Percentiles rank a stretch among this genome's conserved stretches.
Evolutionary conservation across 2,888 invertebrate species (phyloP).

Genomic region (Scaptomyza flava): DNA sequence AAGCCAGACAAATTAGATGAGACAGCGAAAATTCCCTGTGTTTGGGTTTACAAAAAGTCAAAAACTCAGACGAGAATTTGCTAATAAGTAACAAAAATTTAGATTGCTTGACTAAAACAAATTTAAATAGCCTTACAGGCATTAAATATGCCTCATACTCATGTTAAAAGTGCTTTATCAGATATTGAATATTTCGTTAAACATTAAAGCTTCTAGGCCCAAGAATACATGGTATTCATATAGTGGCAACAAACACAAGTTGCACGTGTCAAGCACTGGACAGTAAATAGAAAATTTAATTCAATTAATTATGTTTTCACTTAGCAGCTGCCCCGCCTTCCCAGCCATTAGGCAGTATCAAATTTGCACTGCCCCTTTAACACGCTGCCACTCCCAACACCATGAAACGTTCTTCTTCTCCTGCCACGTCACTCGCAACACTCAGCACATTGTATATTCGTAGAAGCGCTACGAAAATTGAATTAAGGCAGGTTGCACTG

Average conservation of each 20-base stretch:
- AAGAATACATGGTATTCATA: slow-evolving; percentile 3
- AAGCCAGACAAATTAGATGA: no score
- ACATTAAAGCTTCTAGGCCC: no score
- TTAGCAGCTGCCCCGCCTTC: slow-evolving; percentile 48
- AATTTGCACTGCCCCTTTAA: background rate
- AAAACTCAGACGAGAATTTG: no score
- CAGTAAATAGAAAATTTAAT: slow-evolving; percentile 77
- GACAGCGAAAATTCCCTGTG: background rate
- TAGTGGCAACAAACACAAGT: slow-evolving; percentile 4
- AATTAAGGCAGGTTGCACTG: slow-evolving; percentile 65
- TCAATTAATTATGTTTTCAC: slow-evolving; percentile 78
- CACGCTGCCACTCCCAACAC: background rate
- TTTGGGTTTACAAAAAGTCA: no score
- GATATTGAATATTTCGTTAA: no score
- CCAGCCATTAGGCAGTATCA: slow-evolving; percentile 2
- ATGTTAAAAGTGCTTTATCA: no score
- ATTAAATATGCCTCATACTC: no score
- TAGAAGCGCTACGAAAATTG: slow-evolving; percentile 56
- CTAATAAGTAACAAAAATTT: no score
- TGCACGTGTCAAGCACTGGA: slow-evolving; percentile 30
- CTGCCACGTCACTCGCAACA: background rate
- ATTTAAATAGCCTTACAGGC: no score
- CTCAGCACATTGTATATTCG: slow-evolving; percentile 16
- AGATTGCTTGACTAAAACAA: no score
- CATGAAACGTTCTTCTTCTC: background rate